phyloP scores from a whole-genome alignment of 2,797 vertebrate genomes.

The Anomalospiza imberbis region DNA sequence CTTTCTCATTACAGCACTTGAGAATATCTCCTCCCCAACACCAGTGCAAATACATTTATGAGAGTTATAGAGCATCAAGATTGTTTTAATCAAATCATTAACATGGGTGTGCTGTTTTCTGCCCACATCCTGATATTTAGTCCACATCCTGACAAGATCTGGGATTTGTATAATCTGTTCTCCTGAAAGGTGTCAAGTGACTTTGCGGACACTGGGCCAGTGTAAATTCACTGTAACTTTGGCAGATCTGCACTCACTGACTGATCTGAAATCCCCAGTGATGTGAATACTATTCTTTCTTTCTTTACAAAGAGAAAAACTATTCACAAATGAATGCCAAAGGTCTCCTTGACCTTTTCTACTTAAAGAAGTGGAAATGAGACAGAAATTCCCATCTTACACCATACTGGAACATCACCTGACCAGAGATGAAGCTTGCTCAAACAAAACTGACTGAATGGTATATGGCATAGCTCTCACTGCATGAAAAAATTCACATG shows the following conservation, averaged over 20 bases:
- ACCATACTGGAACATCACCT: neutral
- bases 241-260: neutral
- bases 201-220: neutral
- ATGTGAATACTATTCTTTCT: neutral
- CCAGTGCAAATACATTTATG: conserved; percentile 23
- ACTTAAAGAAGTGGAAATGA: neutral
- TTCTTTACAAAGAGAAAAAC: neutral
- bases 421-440: neutral
- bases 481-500: neutral
- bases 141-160: neutral
- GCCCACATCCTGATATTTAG: conserved; percentile 27
- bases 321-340: neutral
- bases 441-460: neutral
- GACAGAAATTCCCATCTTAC: neutral
- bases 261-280: neutral
- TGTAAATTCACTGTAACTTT: neutral
- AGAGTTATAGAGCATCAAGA: neutral
- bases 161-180: neutral
- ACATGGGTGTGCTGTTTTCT: conserved; percentile 1
- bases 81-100: conserved; percentile 34
- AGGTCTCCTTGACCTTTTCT: neutral
- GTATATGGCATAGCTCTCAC: neutral
- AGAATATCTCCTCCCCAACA: neutral
- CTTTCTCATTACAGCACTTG: neutral
- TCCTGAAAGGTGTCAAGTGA: conserved; percentile 19